Base-by-base conservation (phyloP, 2,113 vertebrate species). In the Pangasianodon hypophthalmus region DNA sequence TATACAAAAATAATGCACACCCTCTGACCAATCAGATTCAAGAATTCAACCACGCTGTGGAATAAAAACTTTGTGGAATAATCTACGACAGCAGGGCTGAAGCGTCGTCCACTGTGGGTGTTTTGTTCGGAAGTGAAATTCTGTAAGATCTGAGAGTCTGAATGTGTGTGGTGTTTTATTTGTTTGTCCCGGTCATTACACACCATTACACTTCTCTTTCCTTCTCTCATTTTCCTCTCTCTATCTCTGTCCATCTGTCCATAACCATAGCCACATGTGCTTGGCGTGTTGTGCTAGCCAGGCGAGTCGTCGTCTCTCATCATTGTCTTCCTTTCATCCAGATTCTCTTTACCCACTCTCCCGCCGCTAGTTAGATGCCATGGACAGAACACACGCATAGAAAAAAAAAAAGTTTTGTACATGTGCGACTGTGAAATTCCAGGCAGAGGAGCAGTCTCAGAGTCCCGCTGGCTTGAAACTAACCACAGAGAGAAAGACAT, bases 201-300 rank as follows among this genome's bases (percentile, higher is more conserved):
- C 24, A 77, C 46, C 26, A 52, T 69, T 85, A 71, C 44, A 64
- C 83, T 82, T 29, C 58, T 87, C 64, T 73, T 80, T 83, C 62
- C 79, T 82, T 56, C 16, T 19, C n/a, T 32, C 14, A 37, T 82
- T 82, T 82, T 54, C 48, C 79, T n/a, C 83, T 44, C 32, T 88
- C 32, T 64, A 85, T 88, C 48, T 81, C 21, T 81, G 83, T 88
- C 84, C 86, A 54, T 90, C 88, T 83, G 71, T 86, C 60, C 18
- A 54, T 96, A 96, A 96, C 94, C 87, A 91, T 80, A 90, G 94
- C 94, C 96, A 96, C 91, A 95, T 96, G 96, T 94, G 88, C 88
- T 88, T n/a, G 3, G 80, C 7, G 50, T 82, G 82, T 84, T 37
- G 82, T 60, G 54, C 54, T 84, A 24, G 82, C 82, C 19, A 4